Conservation (phyloP, 1,140 invertebrate genomes). For the Acromyrmex charruanus region DNA sequence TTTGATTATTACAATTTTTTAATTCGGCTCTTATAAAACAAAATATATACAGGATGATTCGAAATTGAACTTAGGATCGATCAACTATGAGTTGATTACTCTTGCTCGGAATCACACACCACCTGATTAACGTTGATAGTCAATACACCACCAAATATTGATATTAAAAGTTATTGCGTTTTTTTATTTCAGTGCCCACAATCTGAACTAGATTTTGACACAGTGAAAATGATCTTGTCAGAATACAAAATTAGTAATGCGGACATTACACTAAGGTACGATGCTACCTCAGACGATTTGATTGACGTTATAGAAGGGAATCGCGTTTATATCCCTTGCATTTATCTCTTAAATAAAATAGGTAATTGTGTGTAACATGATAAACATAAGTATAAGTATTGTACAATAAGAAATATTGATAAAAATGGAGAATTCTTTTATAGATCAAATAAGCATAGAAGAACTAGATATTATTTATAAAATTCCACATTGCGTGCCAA, state of each 20-base stretch:
- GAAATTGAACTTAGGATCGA: not conserved
- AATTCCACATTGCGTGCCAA: slow-evolving; percentile 99
- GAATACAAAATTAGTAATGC: slow-evolving; percentile 99
- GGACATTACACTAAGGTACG: slow-evolving; percentile 97
- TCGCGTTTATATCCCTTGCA: slow-evolving; percentile 98
- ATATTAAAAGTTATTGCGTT: slow-evolving; percentile 11
- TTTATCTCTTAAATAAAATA: slow-evolving; percentile 99
- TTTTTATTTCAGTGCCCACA: slow-evolving; percentile 91
- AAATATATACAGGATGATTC: not conserved
- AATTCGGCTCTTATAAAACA: not conserved
- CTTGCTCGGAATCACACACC: not conserved
- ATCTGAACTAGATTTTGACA: slow-evolving; percentile 97
- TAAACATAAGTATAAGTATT: not conserved
- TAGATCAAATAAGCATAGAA: slow-evolving; percentile 97
- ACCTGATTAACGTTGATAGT: slow-evolving; percentile 82
- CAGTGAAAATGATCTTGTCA: slow-evolving; percentile 97
- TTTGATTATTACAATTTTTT: not conserved
- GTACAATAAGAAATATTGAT: not conserved
- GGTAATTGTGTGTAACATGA: slow-evolving; percentile 86
- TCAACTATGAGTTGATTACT: not conserved
- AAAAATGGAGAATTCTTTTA: slow-evolving; percentile 32
- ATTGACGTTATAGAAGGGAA: slow-evolving; percentile 99
- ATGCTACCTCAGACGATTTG: slow-evolving; percentile 98
- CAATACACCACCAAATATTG: not conserved
- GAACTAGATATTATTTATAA: slow-evolving; percentile 99